These are phyloP conservation scores for Sinhomidia bicolor DNA, from an alignment of 2,888 invertebrate species.

Conservation along the genomic window DNA sequence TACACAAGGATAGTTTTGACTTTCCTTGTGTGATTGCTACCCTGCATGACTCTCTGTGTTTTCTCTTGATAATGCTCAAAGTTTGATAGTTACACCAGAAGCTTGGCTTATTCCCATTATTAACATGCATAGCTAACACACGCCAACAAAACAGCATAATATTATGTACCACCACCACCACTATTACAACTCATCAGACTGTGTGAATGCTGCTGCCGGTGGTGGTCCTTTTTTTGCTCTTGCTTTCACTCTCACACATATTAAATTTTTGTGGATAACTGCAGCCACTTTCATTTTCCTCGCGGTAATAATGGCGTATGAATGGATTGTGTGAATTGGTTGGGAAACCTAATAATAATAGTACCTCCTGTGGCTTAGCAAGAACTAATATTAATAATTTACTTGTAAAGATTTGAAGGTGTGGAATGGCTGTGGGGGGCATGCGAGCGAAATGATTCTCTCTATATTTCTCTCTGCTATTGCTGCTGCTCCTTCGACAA, in stretches of 20 bases:
- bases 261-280: conserved; percentile 17
- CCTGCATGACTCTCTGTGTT: no score
- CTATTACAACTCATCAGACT: no score
- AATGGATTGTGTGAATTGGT: neutral
- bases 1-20: no score
- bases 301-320: neutral
- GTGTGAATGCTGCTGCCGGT: no score
- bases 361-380: conserved; percentile 35
- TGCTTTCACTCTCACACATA: neutral
- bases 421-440: conserved; percentile 58
- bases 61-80: no score
- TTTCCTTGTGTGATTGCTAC: no score
- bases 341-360: conserved; percentile 37
- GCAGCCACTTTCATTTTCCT: neutral
- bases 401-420: conserved; percentile 59
- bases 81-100: no score
- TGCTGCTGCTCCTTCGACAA: neutral
- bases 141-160: neutral
- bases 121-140: no score
- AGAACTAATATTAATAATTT: conserved; percentile 70
- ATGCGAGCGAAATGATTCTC: conserved; percentile 14
- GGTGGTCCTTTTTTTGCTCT: no score
- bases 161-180: no score
- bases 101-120: no score
- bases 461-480: neutral